A percentile compares a stretch with the other conserved stretches of the same genome.
phyloP scores from a whole-genome alignment of 2,888 invertebrate species.

The Erebia palarica region DNA sequence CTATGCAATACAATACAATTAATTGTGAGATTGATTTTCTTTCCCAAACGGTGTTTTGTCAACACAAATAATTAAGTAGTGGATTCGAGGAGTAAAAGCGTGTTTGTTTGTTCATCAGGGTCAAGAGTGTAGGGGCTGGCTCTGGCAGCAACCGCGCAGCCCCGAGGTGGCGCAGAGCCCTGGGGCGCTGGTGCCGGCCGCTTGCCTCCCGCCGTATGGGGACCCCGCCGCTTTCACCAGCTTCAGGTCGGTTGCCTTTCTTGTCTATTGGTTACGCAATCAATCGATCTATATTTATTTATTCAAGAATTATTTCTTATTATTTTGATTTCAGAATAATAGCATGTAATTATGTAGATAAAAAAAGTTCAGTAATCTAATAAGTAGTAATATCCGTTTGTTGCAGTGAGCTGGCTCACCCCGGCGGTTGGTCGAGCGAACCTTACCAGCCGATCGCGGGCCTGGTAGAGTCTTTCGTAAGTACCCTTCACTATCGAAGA shows the following conservation, averaged over 20 bases:
- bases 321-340: no score
- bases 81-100: no score
- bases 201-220: conserved; percentile 66
- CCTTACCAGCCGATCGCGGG: conserved; percentile 57
- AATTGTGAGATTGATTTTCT: no score
- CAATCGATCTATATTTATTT: no score
- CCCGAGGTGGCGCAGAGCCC: conserved; percentile 73
- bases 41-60: no score
- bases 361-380: no score
- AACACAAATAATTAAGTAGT: no score
- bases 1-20: no score
- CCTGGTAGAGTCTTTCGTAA: conserved; percentile 70
- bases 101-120: no score
- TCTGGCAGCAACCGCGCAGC: conserved; percentile 68
- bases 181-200: conserved; percentile 64
- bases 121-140: conserved; percentile 60
- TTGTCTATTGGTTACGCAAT: no score
- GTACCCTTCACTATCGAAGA: conserved; percentile 42
- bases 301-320: no score
- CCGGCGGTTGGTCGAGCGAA: conserved; percentile 62
- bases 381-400: conserved; percentile 14
- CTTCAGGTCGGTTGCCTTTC: conserved; percentile 55
- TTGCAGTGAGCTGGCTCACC: conserved; percentile 72
- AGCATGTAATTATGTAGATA: no score
- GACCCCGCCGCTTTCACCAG: conserved; percentile 63